phyloP scores from a whole-genome alignment of 2,888 invertebrate genomes.

The Asteroscopus sphinx region DNA sequence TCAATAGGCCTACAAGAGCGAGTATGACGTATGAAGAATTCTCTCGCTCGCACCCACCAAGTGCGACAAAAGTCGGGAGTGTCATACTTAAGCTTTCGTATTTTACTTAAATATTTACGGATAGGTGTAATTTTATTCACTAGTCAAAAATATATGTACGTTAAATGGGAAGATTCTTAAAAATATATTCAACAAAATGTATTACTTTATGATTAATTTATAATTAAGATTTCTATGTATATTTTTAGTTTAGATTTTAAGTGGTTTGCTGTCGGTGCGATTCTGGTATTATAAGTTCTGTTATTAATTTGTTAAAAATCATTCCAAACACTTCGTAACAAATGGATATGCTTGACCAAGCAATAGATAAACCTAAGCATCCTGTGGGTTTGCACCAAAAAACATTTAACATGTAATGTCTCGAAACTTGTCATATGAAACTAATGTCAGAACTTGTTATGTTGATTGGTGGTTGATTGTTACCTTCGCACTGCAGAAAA shows the following conservation, averaged over 20 bases:
- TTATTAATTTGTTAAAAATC: constrained; percentile 3
- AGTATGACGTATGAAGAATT: constrained; percentile 41
- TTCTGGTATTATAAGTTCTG: constrained; percentile 2
- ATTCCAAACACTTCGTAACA: not conserved
- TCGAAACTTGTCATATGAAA: no score
- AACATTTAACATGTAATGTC: no score
- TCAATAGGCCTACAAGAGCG: constrained; percentile 49
- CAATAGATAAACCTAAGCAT: constrained; percentile 19
- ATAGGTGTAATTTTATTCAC: constrained; percentile 82
- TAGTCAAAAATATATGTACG: constrained; percentile 82
- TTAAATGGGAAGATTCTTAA: constrained; percentile 72
- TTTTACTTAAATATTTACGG: constrained; percentile 79
- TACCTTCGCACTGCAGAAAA: no score
- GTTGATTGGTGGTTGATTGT: no score
- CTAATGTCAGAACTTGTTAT: no score
- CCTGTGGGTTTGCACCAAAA: no score
- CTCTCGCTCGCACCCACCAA: constrained; percentile 52
- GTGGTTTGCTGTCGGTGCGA: constrained; percentile 47
- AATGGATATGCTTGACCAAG: not conserved
- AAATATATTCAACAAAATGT: constrained; percentile 71
- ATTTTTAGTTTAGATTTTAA: constrained; percentile 57
- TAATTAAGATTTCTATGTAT: constrained; percentile 62
- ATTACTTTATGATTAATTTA: constrained; percentile 66
- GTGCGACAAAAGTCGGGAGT: constrained; percentile 50
- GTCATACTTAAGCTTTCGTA: constrained; percentile 73